These are phyloP conservation scores for Eublepharis macularius DNA, from an alignment of 2,113 vertebrate genomes.

Conservation along the genomic window DNA sequence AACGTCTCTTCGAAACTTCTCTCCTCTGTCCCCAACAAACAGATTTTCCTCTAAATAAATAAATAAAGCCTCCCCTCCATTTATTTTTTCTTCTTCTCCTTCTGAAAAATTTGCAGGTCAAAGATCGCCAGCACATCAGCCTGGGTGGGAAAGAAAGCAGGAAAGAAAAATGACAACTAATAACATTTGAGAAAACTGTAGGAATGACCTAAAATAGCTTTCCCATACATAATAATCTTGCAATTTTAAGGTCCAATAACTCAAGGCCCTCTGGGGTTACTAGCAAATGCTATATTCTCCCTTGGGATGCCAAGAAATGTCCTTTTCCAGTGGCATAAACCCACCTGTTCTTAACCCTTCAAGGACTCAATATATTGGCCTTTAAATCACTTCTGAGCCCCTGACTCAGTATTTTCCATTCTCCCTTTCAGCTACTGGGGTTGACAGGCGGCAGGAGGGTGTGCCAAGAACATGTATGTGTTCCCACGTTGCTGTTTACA, in stretches of 20 bases:
- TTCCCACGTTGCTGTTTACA: background rate
- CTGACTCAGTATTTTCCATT: conserved; percentile 7
- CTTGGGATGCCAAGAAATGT: background rate
- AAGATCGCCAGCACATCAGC: background rate
- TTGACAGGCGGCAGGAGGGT: background rate
- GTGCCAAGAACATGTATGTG: background rate
- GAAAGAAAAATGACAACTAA: conserved; percentile 24
- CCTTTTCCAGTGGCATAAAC: background rate
- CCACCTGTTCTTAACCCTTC: conserved; percentile 13
- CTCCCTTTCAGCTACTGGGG: background rate
- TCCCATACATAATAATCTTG: conserved; percentile 32
- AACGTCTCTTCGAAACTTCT: background rate
- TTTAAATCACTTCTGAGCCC: background rate
- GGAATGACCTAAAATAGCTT: conserved; percentile 36
- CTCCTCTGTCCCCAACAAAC: background rate
- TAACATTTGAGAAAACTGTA: conserved; percentile 31
- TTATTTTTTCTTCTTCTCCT: conserved; percentile 14
- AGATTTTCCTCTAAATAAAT: background rate
- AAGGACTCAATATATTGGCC: conserved; percentile 6
- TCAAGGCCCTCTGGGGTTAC: conserved; percentile 27
- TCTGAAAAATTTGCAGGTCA: background rate
- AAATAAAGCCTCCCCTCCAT: conserved; percentile 7
- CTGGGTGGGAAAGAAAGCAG: background rate
- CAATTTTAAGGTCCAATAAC: conserved; percentile 41
- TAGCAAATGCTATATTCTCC: conserved; percentile 20